Evolutionary conservation across 2,888 invertebrate genomes (phyloP).

Genomic region (Craniophora ligustri): DNA sequence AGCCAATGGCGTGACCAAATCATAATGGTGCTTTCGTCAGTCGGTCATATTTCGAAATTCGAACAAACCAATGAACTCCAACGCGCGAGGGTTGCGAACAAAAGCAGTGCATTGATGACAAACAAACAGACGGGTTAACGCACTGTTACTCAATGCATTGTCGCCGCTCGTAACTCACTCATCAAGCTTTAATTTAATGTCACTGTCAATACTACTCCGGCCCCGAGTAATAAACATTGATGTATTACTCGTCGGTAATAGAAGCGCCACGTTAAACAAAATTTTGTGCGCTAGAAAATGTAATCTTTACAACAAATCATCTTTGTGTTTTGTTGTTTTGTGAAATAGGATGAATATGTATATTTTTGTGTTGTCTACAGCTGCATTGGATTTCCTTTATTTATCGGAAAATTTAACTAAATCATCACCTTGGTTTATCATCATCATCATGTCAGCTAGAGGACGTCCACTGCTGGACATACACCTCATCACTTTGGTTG

Average conservation of each 20-base stretch:
- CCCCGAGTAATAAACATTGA: slow-evolving; percentile 20
- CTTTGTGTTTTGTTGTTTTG: too few relatives aligned
- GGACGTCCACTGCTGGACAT: too few relatives aligned
- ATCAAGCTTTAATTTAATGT: slow-evolving; percentile 65
- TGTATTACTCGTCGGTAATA: background rate
- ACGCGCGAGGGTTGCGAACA: slow-evolving; percentile 60
- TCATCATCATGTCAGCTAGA: too few relatives aligned
- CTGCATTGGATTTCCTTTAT: too few relatives aligned
- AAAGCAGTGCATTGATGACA: slow-evolving; percentile 58
- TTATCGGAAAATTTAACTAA: too few relatives aligned
- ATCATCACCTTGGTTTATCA: too few relatives aligned
- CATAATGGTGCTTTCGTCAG: slow-evolving; percentile 10
- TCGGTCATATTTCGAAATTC: slow-evolving; percentile 40
- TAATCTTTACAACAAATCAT: too few relatives aligned
- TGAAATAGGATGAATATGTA: too few relatives aligned
- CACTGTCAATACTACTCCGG: slow-evolving; percentile 60
- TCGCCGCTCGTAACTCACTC: slow-evolving; percentile 52
- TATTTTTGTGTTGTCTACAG: too few relatives aligned
- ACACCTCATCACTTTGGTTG: too few relatives aligned
- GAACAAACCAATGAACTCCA: slow-evolving; percentile 52
- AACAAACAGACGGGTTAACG: slow-evolving; percentile 60
- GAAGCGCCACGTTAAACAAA: too few relatives aligned
- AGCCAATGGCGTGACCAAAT: slow-evolving; percentile 33
- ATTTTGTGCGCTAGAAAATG: too few relatives aligned
- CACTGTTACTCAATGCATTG: slow-evolving; percentile 60